Percentiles rank a stretch among this genome's conserved stretches.
phyloP scores from a whole-genome alignment of 2,113 vertebrate genomes.

The Grallaria varia region DNA sequence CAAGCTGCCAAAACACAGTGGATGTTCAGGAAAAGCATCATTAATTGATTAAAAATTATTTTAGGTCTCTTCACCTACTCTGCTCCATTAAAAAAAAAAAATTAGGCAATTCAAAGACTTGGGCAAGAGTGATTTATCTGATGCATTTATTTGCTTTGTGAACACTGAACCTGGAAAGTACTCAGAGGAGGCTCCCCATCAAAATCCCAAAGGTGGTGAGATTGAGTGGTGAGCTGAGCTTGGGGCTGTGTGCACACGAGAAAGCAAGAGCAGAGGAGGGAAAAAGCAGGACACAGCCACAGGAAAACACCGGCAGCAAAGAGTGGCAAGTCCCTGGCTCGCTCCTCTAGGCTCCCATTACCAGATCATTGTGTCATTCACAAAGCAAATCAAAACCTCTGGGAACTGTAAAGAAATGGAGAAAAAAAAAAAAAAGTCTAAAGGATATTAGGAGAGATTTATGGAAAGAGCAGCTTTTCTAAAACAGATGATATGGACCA shows the following conservation, averaged over 20 bases:
- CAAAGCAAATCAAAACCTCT: not conserved
- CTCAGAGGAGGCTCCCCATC: not conserved
- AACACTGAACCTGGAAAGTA: not conserved
- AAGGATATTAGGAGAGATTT: not conserved
- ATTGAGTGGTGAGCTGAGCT: not conserved
- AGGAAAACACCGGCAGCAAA: not conserved
- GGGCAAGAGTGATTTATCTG: not conserved
- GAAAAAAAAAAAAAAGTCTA: not conserved
- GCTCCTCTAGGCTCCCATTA: not conserved
- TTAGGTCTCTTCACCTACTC: not conserved
- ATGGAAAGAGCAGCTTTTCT: slow-evolving; percentile 17
- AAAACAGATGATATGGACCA: not conserved
- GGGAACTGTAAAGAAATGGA: not conserved
- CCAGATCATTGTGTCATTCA: slow-evolving; percentile 29
- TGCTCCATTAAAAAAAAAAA: not conserved
- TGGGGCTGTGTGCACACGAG: rapidly evolving
- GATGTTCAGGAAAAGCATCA: not conserved
- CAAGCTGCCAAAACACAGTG: not conserved
- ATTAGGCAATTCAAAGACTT: not conserved
- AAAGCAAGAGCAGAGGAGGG: not conserved
- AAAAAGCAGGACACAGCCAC: not conserved
- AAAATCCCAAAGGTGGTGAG: not conserved
- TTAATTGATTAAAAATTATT: not conserved
- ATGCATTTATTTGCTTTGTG: not conserved
- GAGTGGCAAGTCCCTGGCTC: not conserved